Evolutionary conservation across 2,888 invertebrate species (phyloP).

Genomic region (Lasioglossum leucozonium): DNA sequence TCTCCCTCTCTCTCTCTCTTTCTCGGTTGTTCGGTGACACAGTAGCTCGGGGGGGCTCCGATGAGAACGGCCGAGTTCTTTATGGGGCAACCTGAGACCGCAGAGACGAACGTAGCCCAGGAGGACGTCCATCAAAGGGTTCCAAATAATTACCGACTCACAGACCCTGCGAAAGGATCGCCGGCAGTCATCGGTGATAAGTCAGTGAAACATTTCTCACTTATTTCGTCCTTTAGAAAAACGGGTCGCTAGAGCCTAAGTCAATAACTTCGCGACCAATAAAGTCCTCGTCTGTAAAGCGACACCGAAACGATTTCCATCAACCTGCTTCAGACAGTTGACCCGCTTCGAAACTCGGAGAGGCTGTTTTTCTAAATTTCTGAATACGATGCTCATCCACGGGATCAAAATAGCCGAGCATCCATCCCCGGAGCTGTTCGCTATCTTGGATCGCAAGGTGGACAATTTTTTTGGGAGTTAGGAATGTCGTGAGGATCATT

Average conservation of each 20-base stretch:
- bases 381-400: neutral
- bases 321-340: conserved; percentile 20
- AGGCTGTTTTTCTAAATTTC: neutral
- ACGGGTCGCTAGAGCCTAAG: conserved; percentile 55
- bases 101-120: conserved; percentile 61
- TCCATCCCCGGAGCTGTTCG: neutral
- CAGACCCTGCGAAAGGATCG: conserved; percentile 37
- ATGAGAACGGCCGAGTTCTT: conserved; percentile 75
- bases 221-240: conserved; percentile 30
- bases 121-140: conserved; percentile 83
- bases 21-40: conserved; percentile 68
- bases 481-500: too few relatives aligned
- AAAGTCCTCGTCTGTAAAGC: conserved; percentile 65
- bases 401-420: neutral
- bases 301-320: conserved; percentile 59
- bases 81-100: conserved; percentile 80
- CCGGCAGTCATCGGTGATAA: conserved; percentile 59
- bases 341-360: neutral
- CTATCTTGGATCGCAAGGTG: neutral
- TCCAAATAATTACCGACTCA: conserved; percentile 79
- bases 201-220: conserved; percentile 55
- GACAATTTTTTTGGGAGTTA: neutral
- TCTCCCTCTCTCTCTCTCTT: neutral
- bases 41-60: conserved; percentile 64
- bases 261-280: conserved; percentile 65